phyloP scores from a whole-genome alignment of 1,140 invertebrate genomes.

The Cotesia typhae region DNA sequence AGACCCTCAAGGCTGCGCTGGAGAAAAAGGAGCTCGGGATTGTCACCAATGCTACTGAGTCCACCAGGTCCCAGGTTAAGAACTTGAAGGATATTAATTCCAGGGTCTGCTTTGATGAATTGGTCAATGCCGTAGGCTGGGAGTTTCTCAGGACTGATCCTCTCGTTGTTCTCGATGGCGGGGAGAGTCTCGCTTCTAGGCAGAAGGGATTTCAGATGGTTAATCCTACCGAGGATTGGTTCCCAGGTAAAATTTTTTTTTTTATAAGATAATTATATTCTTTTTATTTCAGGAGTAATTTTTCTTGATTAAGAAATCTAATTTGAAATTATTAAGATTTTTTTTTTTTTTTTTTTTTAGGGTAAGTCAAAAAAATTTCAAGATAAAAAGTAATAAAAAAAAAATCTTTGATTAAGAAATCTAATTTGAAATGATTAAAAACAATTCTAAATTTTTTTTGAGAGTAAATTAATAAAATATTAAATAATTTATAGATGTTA shows the following conservation, averaged over 20 bases:
- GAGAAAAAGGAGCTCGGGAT: slow-evolving; percentile 74
- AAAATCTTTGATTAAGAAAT: too few relatives aligned
- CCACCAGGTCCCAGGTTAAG: slow-evolving; percentile 79
- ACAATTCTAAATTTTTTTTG: too few relatives aligned
- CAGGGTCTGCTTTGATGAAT: slow-evolving; percentile 72
- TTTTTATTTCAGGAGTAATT: too few relatives aligned
- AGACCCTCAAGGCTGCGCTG: slow-evolving; percentile 73
- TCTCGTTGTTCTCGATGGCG: slow-evolving; percentile 74
- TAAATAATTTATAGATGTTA: too few relatives aligned
- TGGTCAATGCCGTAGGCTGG: slow-evolving; percentile 80
- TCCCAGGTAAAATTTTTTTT: slow-evolving; percentile 73
- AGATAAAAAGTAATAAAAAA: too few relatives aligned
- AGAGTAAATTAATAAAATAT: too few relatives aligned
- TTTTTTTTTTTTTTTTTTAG: too few relatives aligned
- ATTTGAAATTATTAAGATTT: too few relatives aligned
- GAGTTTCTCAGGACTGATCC: slow-evolving; percentile 80
- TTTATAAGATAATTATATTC: too few relatives aligned
- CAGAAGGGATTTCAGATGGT: slow-evolving; percentile 84
- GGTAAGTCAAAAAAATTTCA: too few relatives aligned
- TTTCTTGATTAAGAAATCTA: too few relatives aligned
- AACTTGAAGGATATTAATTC: slow-evolving; percentile 81
- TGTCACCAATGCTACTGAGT: slow-evolving; percentile 82
- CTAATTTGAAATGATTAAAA: too few relatives aligned
- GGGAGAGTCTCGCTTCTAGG: slow-evolving; percentile 71
- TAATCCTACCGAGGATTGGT: slow-evolving; percentile 88